These are phyloP conservation scores for Drosophila pachea DNA, from an alignment of 1,140 invertebrate species.

Conservation along the genomic window DNA sequence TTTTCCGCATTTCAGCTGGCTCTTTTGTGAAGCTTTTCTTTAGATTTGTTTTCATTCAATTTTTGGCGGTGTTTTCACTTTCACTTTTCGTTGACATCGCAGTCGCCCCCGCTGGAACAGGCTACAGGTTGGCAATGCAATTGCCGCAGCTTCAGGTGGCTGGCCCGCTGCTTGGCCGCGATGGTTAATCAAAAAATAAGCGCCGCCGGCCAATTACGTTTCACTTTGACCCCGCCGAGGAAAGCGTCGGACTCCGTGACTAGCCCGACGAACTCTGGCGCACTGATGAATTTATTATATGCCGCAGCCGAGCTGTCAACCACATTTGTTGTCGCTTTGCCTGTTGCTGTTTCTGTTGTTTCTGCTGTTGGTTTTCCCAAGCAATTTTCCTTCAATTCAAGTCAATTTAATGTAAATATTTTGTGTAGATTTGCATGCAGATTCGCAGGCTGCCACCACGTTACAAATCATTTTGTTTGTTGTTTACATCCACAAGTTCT, in stretches of 20 bases:
- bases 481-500: conserved; percentile 19
- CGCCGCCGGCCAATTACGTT: conserved; percentile 72
- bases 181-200: conserved; percentile 68
- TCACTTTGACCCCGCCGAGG: conserved; percentile 70
- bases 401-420: conserved; percentile 66
- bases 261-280: conserved; percentile 26
- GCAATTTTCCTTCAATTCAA: conserved; percentile 56
- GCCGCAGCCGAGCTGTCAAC: conserved; percentile 38
- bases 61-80: conserved; percentile 63
- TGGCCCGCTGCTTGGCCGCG: conserved; percentile 24
- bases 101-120: conserved; percentile 47
- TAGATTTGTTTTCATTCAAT: conserved; percentile 17
- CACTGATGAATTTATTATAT: conserved; percentile 71
- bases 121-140: conserved; percentile 49
- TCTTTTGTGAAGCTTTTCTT: conserved; percentile 8
- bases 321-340: conserved; percentile 30
- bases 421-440: conserved; percentile 40
- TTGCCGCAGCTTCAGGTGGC: conserved; percentile 27
- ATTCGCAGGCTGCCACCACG: neutral
- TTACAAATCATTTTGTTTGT: conserved; percentile 17
- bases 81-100: conserved; percentile 69
- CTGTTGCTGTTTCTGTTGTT: conserved; percentile 2
- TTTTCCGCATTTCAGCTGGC: neutral
- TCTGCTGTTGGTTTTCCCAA: conserved; percentile 52
- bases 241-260: conserved; percentile 62